Evolutionary conservation across 1,140 invertebrate species (phyloP).

Genomic region (Charaxes varanes): DNA sequence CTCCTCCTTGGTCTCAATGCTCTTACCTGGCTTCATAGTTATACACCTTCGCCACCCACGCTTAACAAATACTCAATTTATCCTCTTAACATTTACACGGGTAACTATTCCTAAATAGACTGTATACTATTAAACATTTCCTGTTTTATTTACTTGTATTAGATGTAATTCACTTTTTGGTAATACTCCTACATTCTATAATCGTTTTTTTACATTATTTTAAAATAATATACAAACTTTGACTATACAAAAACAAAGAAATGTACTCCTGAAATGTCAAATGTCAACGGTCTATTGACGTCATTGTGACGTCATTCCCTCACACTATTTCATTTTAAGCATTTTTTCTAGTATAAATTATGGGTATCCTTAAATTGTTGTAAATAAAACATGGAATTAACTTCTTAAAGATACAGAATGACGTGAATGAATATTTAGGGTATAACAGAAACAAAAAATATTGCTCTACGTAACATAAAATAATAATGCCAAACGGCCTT

Average conservation of each 20-base stretch:
- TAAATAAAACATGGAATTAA: too few species aligned
- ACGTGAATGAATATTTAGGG: too few species aligned
- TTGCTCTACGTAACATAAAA: too few species aligned
- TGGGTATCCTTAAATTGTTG: too few species aligned
- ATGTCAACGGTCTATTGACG: conserved; percentile 52
- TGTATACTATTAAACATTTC: conserved; percentile 20
- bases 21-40: conserved; percentile 62
- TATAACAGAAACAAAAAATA: too few species aligned
- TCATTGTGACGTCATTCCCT: conserved; percentile 53
- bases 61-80: conserved; percentile 1
- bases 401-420: too few species aligned
- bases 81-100: not conserved
- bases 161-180: too few species aligned
- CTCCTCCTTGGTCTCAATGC: conserved; percentile 53
- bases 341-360: too few species aligned
- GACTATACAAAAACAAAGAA: conserved; percentile 24
- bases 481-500: too few species aligned
- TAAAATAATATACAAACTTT: conserved; percentile 1
- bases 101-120: not conserved
- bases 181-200: conserved; percentile 1
- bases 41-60: conserved; percentile 15
- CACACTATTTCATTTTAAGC: conserved; percentile 30
- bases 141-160: too few species aligned
- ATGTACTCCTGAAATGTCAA: conserved; percentile 46
- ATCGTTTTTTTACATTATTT: conserved; percentile 11